Evolutionary conservation across 2,113 vertebrate species (phyloP).

Genomic region (Cichladusa arquata): DNA sequence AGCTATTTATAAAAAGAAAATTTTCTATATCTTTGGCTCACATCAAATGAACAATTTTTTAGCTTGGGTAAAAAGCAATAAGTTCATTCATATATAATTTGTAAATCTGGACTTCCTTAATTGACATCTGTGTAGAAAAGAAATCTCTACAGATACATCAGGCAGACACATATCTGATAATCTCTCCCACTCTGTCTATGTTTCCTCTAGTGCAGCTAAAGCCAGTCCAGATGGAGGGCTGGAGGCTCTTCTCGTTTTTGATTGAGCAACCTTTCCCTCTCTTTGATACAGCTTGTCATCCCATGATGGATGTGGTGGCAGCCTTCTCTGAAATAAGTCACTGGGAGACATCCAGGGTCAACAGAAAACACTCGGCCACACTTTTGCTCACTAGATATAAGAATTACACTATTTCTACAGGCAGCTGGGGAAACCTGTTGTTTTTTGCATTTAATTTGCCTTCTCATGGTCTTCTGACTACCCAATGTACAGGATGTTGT

Average conservation of each 20-base stretch:
- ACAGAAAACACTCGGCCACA: background rate
- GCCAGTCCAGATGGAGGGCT: background rate
- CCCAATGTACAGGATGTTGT: rapidly evolving
- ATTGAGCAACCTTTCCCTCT: background rate
- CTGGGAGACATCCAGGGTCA: background rate
- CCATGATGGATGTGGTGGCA: background rate
- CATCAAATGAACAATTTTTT: background rate
- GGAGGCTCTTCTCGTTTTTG: background rate
- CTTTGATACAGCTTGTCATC: background rate
- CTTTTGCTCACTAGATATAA: background rate
- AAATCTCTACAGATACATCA: background rate
- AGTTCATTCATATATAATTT: background rate
- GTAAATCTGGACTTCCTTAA: background rate
- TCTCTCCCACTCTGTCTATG: background rate
- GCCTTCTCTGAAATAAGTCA: background rate
- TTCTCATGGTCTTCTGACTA: background rate
- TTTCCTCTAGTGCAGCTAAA: background rate
- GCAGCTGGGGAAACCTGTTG: background rate
- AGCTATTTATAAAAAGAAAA: background rate
- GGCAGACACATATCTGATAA: background rate
- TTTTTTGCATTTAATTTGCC: background rate
- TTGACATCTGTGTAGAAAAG: background rate
- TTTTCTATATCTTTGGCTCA: background rate
- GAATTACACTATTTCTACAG: background rate
- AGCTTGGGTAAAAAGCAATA: background rate